These are phyloP conservation scores for Scelioninae gen. 1 DNA, from an alignment of 2,888 invertebrate species.

Conservation along the genomic window DNA sequence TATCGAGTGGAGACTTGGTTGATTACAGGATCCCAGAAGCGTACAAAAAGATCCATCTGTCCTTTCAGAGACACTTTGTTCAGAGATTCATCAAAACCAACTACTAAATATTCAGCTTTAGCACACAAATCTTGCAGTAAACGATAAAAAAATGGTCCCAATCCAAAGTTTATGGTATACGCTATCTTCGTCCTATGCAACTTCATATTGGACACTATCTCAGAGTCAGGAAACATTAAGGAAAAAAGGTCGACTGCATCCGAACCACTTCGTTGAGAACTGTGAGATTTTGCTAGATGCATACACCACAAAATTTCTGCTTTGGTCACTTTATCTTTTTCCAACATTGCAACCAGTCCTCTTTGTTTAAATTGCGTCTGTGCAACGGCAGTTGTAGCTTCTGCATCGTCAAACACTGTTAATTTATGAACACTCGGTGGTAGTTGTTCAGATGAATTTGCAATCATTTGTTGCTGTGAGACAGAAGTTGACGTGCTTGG, in stretches of 20 bases:
- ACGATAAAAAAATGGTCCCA: slow-evolving; percentile 63
- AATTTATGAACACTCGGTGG: no score
- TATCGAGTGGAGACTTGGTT: slow-evolving; percentile 72
- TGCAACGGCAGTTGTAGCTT: no score
- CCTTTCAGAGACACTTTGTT: slow-evolving; percentile 71
- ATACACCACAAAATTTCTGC: no score
- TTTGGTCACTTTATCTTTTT: no score
- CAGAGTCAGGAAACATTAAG: slow-evolving; percentile 67
- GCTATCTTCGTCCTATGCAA: slow-evolving; percentile 64
- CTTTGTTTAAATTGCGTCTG: no score
- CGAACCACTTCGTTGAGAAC: slow-evolving; percentile 28
- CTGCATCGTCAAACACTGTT: no score
- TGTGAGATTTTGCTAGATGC: no score
- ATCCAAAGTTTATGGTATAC: slow-evolving; percentile 66
- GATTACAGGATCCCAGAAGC: slow-evolving; percentile 71
- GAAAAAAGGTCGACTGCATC: slow-evolving; percentile 49
- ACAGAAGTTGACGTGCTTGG: not conserved
- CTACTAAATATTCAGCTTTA: slow-evolving; percentile 46
- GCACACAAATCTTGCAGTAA: slow-evolving; percentile 55
- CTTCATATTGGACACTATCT: slow-evolving; percentile 66
- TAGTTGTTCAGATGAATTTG: no score
- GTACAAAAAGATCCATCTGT: slow-evolving; percentile 75
- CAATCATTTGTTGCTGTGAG: no score
- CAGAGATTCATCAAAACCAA: slow-evolving; percentile 72
- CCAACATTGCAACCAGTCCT: no score